Conservation (phyloP, 2,797 vertebrate species). For the Rallus crepitans region DNA sequence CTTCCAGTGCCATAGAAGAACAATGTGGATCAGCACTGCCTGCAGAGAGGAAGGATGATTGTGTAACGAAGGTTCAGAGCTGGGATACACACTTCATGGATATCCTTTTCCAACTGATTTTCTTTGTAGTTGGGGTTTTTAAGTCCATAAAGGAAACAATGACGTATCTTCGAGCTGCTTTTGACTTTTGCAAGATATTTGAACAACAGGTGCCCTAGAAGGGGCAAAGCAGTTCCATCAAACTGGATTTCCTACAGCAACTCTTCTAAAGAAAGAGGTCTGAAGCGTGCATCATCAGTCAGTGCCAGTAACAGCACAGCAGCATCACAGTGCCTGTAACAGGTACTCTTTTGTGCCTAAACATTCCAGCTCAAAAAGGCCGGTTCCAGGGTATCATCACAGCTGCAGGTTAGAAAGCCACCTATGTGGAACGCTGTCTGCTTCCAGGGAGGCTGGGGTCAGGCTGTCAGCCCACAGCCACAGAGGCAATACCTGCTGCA, state of each 20-base stretch:
- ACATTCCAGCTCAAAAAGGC: not conserved
- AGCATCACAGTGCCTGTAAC: not conserved
- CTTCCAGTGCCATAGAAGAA: not conserved
- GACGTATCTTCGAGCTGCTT: not conserved
- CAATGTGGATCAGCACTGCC: not conserved
- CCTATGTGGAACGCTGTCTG: not conserved
- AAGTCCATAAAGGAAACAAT: not conserved
- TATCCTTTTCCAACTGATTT: not conserved
- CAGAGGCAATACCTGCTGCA: rapidly evolving
- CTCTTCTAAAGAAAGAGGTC: not conserved
- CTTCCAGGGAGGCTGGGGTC: not conserved
- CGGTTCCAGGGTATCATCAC: not conserved
- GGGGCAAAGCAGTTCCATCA: not conserved
- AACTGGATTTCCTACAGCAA: not conserved
- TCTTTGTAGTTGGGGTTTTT: not conserved
- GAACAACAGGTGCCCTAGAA: not conserved
- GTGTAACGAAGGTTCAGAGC: not conserved
- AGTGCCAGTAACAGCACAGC: not conserved
- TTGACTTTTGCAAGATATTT: not conserved
- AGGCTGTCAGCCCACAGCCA: not conserved
- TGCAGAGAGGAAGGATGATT: not conserved
- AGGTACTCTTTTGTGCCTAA: too few relatives aligned
- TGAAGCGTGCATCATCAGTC: not conserved
- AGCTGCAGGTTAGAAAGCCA: not conserved
- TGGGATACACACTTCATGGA: not conserved